phyloP scores from a whole-genome alignment of 30 jellyfish, hydroid and myxozoan genomes.

The Cassiopea xamachana region DNA sequence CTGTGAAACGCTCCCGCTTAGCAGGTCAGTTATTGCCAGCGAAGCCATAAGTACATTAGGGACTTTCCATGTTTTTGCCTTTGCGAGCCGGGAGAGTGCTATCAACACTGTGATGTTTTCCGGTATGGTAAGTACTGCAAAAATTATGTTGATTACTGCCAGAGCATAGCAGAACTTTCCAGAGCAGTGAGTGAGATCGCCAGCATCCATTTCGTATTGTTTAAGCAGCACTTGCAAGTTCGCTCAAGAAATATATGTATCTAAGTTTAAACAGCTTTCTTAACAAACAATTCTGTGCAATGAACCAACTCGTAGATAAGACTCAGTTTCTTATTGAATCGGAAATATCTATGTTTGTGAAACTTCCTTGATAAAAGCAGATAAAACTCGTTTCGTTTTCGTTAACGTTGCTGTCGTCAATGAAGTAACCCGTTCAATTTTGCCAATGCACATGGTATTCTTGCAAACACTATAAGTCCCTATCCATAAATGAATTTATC shows the following conservation, averaged over 20 bases:
- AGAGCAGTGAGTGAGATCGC: conserved; percentile 61
- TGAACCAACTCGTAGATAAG: not conserved
- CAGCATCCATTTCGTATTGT: conserved; percentile 47
- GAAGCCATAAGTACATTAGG: conserved; percentile 72
- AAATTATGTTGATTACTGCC: conserved; percentile 49
- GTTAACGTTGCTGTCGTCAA: not conserved
- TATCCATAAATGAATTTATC: not conserved
- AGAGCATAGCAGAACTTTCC: conserved; percentile 67
- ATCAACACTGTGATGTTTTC: conserved; percentile 54
- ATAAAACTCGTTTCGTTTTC: not conserved
- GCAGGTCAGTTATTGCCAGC: conserved; percentile 65
- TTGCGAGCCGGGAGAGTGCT: conserved; percentile 36
- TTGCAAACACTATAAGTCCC: not conserved
- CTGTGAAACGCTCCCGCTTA: conserved; percentile 72
- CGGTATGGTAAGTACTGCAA: conserved; percentile 71
- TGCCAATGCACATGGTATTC: not conserved
- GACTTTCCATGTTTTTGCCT: conserved; percentile 43
- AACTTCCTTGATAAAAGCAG: not conserved
- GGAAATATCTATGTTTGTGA: not conserved
- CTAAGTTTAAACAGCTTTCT: not conserved
- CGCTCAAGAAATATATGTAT: not conserved
- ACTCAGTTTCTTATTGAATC: not conserved
- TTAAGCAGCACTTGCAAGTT: not conserved
- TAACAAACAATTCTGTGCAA: not conserved
- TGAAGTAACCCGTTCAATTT: not conserved